Conservation (phyloP, 2,113 vertebrate species). For the Notiomystis cincta region DNA sequence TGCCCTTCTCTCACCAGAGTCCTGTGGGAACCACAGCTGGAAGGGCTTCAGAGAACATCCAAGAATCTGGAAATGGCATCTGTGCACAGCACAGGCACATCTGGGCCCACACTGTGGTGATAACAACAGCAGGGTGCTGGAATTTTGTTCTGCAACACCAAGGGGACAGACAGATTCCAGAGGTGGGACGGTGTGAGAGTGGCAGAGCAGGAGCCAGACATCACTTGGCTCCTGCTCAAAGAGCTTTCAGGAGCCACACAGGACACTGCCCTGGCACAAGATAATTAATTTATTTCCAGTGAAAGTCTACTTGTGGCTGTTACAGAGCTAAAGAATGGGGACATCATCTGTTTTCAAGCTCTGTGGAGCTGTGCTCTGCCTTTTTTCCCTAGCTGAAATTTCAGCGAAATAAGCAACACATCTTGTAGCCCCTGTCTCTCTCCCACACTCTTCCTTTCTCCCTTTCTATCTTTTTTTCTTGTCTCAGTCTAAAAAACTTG, state of each 20-base stretch:
- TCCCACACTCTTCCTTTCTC: background rate
- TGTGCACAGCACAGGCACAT: background rate
- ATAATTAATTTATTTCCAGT: background rate
- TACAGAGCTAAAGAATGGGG: background rate
- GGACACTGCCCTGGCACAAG: background rate
- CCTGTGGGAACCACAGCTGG: background rate
- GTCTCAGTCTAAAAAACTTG: slow-evolving; percentile 18
- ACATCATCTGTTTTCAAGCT: background rate
- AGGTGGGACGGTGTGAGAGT: background rate
- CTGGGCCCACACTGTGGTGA: background rate
- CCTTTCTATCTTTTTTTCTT: background rate
- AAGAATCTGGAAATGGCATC: background rate
- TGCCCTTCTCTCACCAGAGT: background rate
- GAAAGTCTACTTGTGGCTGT: background rate
- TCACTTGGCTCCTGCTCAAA: background rate
- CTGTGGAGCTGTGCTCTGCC: background rate
- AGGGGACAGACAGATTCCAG: background rate
- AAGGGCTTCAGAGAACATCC: background rate
- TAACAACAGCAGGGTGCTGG: background rate
- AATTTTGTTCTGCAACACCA: rapidly evolving
- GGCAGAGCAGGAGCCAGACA: background rate
- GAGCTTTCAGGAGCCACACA: background rate
- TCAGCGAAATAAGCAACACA: background rate
- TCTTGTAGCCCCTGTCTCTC: background rate
- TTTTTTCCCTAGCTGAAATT: background rate